A percentile compares a stretch with the other conserved stretches of the same genome.
Evolutionary conservation across 2,797 vertebrate species (phyloP).

Genomic region (Tauraco hartlaubi): DNA sequence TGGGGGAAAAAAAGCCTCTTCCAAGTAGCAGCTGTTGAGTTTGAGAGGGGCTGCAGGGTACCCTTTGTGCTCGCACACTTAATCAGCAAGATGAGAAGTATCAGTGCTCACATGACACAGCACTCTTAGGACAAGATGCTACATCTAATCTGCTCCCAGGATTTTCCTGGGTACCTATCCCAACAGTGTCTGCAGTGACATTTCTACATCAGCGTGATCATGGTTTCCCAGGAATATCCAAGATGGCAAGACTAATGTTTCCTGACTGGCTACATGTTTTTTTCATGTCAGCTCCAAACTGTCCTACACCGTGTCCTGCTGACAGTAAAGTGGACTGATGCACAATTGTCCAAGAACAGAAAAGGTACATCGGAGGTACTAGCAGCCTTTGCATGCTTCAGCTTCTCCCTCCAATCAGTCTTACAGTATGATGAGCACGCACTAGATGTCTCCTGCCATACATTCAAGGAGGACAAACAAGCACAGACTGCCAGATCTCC

Average conservation of each 20-base stretch:
- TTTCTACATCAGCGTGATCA: background rate
- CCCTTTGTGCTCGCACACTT: slow-evolving; percentile 53
- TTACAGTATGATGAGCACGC: background rate
- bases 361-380: background rate
- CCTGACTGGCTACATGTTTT: background rate
- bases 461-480: background rate
- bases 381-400: background rate
- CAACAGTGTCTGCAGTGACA: background rate
- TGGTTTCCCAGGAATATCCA: background rate
- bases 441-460: background rate
- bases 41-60: slow-evolving; percentile 48
- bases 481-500: background rate
- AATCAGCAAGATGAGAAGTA: slow-evolving; percentile 50
- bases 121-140: slow-evolving; percentile 35
- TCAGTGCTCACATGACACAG: slow-evolving; percentile 18
- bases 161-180: background rate
- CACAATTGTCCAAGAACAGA: background rate
- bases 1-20: slow-evolving; percentile 47
- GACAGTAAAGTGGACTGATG: background rate
- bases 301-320: fast-evolving
- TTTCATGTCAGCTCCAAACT: background rate
- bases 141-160: background rate
- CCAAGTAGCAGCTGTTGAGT: slow-evolving; percentile 73
- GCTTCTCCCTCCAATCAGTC: background rate
- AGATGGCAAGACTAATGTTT: background rate